Conservation (phyloP, 2,797 vertebrate genomes). For the Mormyrops attenuatus region DNA sequence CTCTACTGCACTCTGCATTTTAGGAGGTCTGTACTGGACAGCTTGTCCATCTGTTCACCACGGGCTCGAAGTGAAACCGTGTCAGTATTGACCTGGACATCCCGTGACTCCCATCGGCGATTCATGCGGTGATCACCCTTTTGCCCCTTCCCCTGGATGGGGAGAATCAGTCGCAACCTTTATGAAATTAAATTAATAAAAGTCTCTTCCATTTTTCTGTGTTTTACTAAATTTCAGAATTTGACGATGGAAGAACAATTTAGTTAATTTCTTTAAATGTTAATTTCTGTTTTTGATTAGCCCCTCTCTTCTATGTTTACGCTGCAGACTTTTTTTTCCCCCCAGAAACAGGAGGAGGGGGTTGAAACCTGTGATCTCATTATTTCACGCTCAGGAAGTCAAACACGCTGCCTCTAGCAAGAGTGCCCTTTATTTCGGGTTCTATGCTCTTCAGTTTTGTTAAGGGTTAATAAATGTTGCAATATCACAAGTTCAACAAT, state of each 20-base stretch:
- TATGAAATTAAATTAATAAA: not conserved
- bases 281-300: not conserved
- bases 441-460: not conserved
- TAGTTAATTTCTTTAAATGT: not conserved
- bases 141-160: not conserved
- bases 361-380: not conserved
- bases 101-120: not conserved
- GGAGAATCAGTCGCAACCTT: not conserved
- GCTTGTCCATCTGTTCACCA: not conserved
- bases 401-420: not conserved
- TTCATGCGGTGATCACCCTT: not conserved
- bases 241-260: not conserved
- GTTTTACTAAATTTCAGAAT: not conserved
- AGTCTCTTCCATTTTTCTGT: not conserved
- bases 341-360: not conserved
- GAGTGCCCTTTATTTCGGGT: not conserved
- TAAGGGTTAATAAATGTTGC: not conserved
- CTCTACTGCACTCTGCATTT: not conserved
- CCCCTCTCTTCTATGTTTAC: not conserved
- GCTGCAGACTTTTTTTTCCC: not conserved
- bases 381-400: constrained; percentile 5
- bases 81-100: not conserved
- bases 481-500: not conserved
- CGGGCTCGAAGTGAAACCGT: not conserved
- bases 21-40: not conserved